Evolutionary conservation across 1,140 invertebrate species (phyloP).

Genomic region (Heliconius eleuchia): DNA sequence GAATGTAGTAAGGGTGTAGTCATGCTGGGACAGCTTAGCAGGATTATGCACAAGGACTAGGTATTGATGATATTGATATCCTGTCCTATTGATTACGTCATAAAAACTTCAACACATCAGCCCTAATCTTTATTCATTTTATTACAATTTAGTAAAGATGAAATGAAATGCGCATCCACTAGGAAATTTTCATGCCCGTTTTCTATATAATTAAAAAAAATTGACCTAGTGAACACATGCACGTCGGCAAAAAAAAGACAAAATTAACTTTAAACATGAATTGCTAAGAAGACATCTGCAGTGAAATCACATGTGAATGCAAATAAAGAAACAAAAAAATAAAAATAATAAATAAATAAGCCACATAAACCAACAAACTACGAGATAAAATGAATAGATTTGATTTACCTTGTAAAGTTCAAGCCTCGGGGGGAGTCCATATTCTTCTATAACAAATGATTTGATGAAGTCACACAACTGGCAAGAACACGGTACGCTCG

Average conservation of each 20-base stretch:
- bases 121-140: conserved; percentile 8
- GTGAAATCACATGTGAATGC: conserved; percentile 81
- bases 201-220: conserved; percentile 20
- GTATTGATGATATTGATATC: conserved; percentile 9
- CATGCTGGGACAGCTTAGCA: conserved; percentile 21
- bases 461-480: conserved; percentile 38
- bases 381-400: conserved; percentile 42
- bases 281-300: conserved; percentile 72
- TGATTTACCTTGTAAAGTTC: conserved; percentile 38
- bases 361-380: conserved; percentile 75
- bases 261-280: conserved; percentile 64
- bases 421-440: conserved; percentile 14
- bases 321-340: conserved; percentile 57
- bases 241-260: conserved; percentile 43
- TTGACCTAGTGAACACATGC: conserved; percentile 63
- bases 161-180: conserved; percentile 79
- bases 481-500: conserved; percentile 35
- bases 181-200: conserved; percentile 39
- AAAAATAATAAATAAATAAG: conserved; percentile 78
- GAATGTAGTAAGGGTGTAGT: neutral
- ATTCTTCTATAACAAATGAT: conserved; percentile 41
- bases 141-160: conserved; percentile 32
- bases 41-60: conserved; percentile 16
- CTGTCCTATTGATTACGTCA: conserved; percentile 8
- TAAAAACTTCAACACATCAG: conserved; percentile 9